Evolutionary conservation across 1,140 invertebrate genomes (phyloP).

Genomic region (Orchestia grillus): DNA sequence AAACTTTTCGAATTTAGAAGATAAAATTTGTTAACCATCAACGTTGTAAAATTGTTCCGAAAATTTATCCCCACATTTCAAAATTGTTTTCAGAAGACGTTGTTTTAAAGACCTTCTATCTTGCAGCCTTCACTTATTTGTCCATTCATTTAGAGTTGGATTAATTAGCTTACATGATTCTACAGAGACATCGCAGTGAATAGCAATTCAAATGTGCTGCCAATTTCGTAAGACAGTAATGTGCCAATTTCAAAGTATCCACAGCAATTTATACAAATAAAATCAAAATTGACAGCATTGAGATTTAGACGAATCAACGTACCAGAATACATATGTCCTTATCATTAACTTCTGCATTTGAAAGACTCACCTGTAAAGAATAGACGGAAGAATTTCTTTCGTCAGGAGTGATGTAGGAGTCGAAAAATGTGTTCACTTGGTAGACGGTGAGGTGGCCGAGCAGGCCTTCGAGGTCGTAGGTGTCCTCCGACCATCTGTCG

Average conservation of each 20-base stretch:
- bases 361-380: conserved; percentile 71
- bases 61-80: neutral
- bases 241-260: no score
- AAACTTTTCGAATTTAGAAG: neutral
- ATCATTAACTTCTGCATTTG: neutral
- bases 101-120: no score
- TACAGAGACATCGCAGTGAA: no score
- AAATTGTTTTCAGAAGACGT: neutral
- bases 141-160: no score
- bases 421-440: conserved; percentile 75
- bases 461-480: conserved; percentile 71
- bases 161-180: no score
- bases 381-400: conserved; percentile 74
- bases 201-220: no score
- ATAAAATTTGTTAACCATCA: neutral
- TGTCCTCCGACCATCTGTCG: conserved; percentile 69
- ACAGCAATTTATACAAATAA: no score
- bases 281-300: no score
- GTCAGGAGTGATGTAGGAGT: conserved; percentile 74
- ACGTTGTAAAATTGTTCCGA: neutral
- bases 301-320: no score
- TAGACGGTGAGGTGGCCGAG: conserved; percentile 73
- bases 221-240: no score
- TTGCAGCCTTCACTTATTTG: no score
- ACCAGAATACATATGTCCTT: no score